These are phyloP conservation scores for Crenichthys baileyi DNA, from an alignment of 2,797 vertebrate genomes.

Conservation along the genomic window DNA sequence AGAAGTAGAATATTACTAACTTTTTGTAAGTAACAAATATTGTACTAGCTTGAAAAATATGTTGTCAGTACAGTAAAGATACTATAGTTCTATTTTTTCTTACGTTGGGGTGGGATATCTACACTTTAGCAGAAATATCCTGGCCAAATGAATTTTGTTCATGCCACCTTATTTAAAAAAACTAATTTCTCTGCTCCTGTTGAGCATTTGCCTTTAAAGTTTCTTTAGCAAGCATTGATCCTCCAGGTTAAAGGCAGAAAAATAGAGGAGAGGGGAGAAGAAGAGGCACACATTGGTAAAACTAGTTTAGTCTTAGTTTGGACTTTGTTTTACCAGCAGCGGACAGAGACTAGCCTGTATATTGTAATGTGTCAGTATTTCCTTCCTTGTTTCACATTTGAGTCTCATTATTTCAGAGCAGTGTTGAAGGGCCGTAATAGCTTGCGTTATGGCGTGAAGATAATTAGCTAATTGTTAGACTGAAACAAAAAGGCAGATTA, in stretches of 20 bases:
- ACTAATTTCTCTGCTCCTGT: background rate
- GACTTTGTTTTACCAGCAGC: background rate
- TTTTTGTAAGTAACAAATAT: too few relatives aligned
- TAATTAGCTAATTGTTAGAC: background rate
- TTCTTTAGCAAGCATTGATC: background rate
- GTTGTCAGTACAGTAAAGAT: too few relatives aligned
- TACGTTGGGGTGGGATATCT: background rate
- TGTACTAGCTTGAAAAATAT: too few relatives aligned
- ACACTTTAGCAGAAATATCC: background rate
- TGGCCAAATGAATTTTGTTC: background rate
- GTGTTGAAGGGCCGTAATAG: background rate
- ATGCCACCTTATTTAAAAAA: background rate
- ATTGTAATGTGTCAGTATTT: background rate
- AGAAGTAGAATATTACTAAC: too few relatives aligned
- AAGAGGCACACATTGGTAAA: background rate
- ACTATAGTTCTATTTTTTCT: too few relatives aligned
- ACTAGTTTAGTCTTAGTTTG: background rate
- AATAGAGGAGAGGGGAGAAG: background rate
- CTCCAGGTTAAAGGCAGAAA: background rate
- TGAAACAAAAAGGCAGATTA: background rate
- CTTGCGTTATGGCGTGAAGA: background rate
- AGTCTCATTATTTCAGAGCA: slow-evolving; percentile 5
- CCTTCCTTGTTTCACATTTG: background rate
- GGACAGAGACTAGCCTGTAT: background rate
- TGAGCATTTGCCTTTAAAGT: background rate